Base-by-base conservation (phyloP, 2,113 vertebrate species). In the Percopsis transmontana region DNA sequence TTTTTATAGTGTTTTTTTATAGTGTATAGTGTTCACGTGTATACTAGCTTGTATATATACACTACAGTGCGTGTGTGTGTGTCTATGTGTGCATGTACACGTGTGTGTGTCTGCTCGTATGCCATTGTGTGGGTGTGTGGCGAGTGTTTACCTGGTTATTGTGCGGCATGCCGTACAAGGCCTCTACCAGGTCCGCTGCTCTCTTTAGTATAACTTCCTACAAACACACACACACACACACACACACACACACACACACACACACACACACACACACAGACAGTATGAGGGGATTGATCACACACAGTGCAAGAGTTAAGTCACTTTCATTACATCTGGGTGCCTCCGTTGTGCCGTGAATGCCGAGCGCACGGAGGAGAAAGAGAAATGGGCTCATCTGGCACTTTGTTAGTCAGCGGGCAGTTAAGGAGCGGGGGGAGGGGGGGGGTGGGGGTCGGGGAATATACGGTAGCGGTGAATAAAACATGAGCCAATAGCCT, bases 121-220 rank as follows among this genome's bases (percentile, higher is more conserved):
- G 38, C 20, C 8, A 41, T 38, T 40, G 41, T 45, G 20, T 44
- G 58, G 23, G 58, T 15, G 55, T 18, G 38, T 18, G 18, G n/a
- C 48, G 18, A 48, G 45, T 20, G 48, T 65, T 76, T 83, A 91
- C 89, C 88, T 91, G 89, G 75, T 91, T 91, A 45, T 91, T 91
- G 77, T 91, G 89, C 69, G 89, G 89, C 89, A 91, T 91, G 76
- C 89, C 89, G 41, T 91, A 91, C 80, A 91, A 83, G 74, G 89
- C 89, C 70, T 91, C 89, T 18, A 91, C 89, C 71, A 91, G 75
- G 77, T 91, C 89, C 19, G 89, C 89, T 1, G 89, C 89, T 81
- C 89, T 82, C 85, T 91, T 91, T 73, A 91, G 78, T 72, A 91
- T 91, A 80, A 91, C 89, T 82, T 91, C 89, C 89, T 91, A 51